phyloP scores from a whole-genome alignment of 2,797 vertebrate genomes.

The Clarias platycephalus region DNA sequence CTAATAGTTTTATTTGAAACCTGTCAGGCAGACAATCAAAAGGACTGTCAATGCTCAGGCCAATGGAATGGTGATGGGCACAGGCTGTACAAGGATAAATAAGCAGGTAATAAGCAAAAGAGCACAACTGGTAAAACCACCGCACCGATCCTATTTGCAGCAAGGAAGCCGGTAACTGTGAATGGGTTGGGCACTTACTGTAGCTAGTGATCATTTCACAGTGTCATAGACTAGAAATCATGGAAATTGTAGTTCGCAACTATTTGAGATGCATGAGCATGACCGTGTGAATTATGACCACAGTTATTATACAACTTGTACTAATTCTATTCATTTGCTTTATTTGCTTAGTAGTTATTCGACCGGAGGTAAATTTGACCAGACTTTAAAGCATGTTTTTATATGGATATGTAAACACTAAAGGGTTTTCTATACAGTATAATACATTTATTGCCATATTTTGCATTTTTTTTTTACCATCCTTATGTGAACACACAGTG shows the following conservation, averaged over 20 bases:
- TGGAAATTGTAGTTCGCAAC: background rate
- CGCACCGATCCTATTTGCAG: too few relatives aligned
- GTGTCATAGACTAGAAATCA: background rate
- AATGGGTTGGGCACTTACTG: background rate
- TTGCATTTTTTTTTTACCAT: background rate
- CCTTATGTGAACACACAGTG: background rate
- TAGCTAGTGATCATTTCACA: background rate
- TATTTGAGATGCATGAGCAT: background rate
- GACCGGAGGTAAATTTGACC: background rate
- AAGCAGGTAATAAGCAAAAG: background rate
- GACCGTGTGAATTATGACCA: background rate
- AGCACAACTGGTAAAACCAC: background rate
- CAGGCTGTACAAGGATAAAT: background rate
- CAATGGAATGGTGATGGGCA: background rate
- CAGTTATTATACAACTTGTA: background rate
- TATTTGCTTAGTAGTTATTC: background rate
- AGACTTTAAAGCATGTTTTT: background rate
- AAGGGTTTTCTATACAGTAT: background rate
- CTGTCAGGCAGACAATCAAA: background rate
- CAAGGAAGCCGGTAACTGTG: background rate
- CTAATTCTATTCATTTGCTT: background rate
- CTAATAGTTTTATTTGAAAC: conserved; percentile 6
- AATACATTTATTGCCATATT: background rate
- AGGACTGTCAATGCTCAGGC: background rate
- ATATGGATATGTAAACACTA: background rate